A percentile compares a stretch with the other conserved stretches of the same genome.
Conservation (phyloP, 2,113 vertebrate genomes). For the Zosterops borbonicus region DNA sequence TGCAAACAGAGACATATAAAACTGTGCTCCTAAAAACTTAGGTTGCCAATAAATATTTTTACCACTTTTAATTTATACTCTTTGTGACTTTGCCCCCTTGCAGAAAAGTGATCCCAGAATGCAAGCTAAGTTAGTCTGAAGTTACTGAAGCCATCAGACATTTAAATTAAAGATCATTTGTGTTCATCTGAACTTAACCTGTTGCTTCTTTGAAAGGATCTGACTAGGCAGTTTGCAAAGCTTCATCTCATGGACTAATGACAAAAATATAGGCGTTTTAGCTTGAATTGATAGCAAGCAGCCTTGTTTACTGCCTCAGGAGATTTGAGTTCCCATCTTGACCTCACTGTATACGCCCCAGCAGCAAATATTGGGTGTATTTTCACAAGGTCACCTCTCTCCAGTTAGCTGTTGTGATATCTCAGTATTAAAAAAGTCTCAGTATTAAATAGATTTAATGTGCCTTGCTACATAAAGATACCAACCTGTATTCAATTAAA, state of each 20-base stretch:
- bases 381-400: not conserved
- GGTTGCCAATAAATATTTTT: slow-evolving; percentile 53
- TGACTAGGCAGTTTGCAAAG: not conserved
- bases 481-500: not conserved
- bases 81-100: not conserved
- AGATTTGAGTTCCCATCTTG: not conserved
- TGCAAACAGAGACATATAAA: slow-evolving; percentile 74
- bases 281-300: not conserved
- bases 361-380: not conserved
- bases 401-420: not conserved
- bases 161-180: not conserved
- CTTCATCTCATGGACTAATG: not conserved
- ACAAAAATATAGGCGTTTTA: not conserved
- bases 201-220: not conserved
- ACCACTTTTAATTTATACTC: slow-evolving; percentile 16
- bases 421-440: not conserved
- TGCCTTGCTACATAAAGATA: not conserved
- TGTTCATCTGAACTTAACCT: not conserved
- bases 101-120: not conserved
- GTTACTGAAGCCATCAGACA: not conserved
- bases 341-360: not conserved
- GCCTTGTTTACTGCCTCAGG: not conserved
- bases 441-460: not conserved
- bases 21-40: slow-evolving; percentile 46
- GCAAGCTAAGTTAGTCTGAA: not conserved